Evolutionary conservation across 2,888 invertebrate species (phyloP).

Genomic region (Tuberolachnus salignus): DNA sequence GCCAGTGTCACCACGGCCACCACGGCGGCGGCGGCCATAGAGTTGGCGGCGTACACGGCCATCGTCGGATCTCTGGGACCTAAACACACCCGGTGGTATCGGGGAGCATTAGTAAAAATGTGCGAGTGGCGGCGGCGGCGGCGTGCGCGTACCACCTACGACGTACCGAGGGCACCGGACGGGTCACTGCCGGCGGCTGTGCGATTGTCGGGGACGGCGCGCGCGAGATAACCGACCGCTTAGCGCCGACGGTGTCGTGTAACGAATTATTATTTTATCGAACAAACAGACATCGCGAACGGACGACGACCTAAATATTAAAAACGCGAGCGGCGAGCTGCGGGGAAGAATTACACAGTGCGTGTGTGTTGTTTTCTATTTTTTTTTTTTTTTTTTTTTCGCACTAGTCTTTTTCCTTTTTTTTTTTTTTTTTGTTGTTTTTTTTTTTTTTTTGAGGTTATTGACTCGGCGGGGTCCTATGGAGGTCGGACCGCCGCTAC

Average conservation of each 20-base stretch:
- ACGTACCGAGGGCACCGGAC: conserved; percentile 1
- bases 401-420: conserved; percentile 21
- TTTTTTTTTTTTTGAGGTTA: conserved; percentile 46
- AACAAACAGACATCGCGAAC: conserved; percentile 40
- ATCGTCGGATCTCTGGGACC: neutral
- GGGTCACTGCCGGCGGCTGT: conserved; percentile 18
- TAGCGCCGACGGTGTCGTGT: conserved; percentile 25
- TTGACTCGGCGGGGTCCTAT: conserved; percentile 10
- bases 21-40: neutral
- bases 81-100: neutral
- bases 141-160: neutral
- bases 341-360: neutral
- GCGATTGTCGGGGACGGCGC: conserved; percentile 14
- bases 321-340: neutral
- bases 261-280: conserved; percentile 31
- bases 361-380: no score
- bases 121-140: conserved; percentile 6
- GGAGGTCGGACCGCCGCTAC: conserved; percentile 33
- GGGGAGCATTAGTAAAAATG: neutral
- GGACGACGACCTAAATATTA: conserved; percentile 44
- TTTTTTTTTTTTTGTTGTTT: conserved; percentile 25
- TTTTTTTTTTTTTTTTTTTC: conserved; percentile 33
- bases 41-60: neutral
- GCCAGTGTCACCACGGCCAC: neutral
- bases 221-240: conserved; percentile 41